Evolutionary conservation across 2,113 vertebrate species (phyloP).

Genomic region (Anguilla rostrata): DNA sequence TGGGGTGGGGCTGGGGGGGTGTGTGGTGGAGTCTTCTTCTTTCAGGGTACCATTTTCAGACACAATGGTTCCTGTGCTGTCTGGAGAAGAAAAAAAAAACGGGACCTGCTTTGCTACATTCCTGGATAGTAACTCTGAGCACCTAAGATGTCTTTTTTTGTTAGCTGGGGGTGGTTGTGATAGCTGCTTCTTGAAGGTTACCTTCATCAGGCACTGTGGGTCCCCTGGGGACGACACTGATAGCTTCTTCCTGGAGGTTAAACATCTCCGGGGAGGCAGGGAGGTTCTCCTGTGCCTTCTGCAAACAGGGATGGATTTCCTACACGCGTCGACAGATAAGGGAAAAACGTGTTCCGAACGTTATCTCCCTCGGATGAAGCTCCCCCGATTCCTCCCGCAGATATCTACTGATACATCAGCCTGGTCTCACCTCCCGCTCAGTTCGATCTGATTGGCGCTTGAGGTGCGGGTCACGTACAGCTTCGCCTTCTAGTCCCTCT

Average conservation of each 20-base stretch:
- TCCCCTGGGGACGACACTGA: neutral
- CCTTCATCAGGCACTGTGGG: neutral
- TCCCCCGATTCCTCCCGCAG: too few species aligned
- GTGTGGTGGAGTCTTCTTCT: too few species aligned
- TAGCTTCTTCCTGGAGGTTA: too few species aligned
- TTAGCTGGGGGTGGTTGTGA: neutral
- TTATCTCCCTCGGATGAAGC: neutral
- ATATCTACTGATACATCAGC: neutral
- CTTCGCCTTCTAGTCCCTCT: too few species aligned
- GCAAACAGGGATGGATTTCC: neutral
- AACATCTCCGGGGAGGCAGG: neutral
- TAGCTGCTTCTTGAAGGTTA: neutral
- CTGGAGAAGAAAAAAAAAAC: too few species aligned
- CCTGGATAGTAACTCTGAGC: neutral
- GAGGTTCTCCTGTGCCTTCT: neutral
- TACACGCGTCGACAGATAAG: constrained; percentile 2
- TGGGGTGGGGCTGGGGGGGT: too few species aligned
- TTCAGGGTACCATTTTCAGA: too few species aligned
- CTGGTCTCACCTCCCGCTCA: neutral
- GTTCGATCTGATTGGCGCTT: neutral
- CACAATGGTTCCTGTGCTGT: too few species aligned
- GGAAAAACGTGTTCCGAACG: neutral
- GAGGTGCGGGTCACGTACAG: neutral
- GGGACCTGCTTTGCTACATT: neutral
- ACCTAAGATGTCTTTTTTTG: neutral